Base-by-base conservation (phyloP, 2,888 invertebrate species). In the Spatulosminthurus flaviceps region DNA sequence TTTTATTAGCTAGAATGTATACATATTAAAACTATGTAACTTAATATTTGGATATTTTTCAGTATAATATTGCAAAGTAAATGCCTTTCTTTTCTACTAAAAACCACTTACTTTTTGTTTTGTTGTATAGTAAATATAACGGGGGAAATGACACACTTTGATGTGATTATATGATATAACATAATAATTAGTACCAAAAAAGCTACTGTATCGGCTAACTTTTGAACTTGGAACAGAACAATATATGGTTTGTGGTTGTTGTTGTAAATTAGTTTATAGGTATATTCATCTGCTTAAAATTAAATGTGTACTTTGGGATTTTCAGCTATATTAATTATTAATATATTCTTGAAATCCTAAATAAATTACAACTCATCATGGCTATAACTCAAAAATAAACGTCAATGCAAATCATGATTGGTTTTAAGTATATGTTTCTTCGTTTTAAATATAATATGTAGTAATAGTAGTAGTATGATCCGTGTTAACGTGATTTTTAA, bases 251-350 rank as follows among this genome's bases (percentile, higher is more conserved):
- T 26, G 7, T 67, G 26, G 26, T 64, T 64, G 21, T 22, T 22
- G 11, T 66, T n/a, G 66, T 66, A 66, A 28, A 67, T 28, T 7
- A 26, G 11, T 67, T n/a, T n/a, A 9, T 34, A 34, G 34, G n/a
- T 28, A 28, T 67, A 67, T 26, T 64, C 22, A 24, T 24, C 64
- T 22, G 64, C 64, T 64, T 64, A 64, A 64, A 64, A 67, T 41
- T 76, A 61, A 75, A 42, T 75, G 76, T 76, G 67, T 76, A 76
- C 76, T 76, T 76, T 76, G 76, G 76, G 76, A 76, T 76, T 76
- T 76, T 76, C 76, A 76, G 76, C 76, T 76, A 76, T 64, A 26
- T 76, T 76, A 67, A 42, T 42, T 71, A 42, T 21, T 71, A 41
- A 29, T 42, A 42, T 21, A 51, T 72, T 51, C 26, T 51, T 42